Evolutionary conservation across 1,140 invertebrate genomes (phyloP).

Genomic region (Zaprionus capensis): DNA sequence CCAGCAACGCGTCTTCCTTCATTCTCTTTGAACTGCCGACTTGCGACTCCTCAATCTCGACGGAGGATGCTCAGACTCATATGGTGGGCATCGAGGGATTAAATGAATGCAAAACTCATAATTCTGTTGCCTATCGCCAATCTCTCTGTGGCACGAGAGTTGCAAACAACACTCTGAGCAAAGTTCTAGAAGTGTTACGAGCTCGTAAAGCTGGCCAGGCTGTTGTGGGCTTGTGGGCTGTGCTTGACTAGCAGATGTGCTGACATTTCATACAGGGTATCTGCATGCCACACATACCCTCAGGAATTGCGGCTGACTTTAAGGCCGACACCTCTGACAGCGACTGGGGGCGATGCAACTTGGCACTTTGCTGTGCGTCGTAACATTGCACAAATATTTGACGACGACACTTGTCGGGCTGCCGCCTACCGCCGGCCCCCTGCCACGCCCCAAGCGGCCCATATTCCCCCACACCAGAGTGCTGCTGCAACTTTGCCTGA

Average conservation of each 20-base stretch:
- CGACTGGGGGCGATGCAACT: conserved; percentile 2
- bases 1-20: background rate
- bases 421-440: background rate
- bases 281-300: background rate
- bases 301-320: background rate
- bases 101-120: background rate
- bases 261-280: background rate
- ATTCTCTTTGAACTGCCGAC: background rate
- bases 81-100: background rate
- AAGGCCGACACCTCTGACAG: conserved; percentile 7
- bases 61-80: background rate
- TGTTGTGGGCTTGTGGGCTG: background rate
- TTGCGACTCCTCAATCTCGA: background rate
- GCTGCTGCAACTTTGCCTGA: conserved; percentile 20
- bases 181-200: conserved; percentile 13
- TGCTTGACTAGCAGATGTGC: background rate
- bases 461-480: background rate
- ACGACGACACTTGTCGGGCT: conserved; percentile 40
- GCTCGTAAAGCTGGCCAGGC: conserved; percentile 5
- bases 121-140: conserved; percentile 2
- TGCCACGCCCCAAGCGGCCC: conserved; percentile 4
- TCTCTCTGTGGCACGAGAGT: background rate
- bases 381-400: conserved; percentile 40
- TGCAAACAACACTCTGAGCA: background rate
- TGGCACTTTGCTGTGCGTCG: conserved; percentile 7